Percentiles rank a stretch among this genome's conserved stretches.
Conservation (phyloP, 2,113 vertebrate genomes). For the Malurus elegans region DNA sequence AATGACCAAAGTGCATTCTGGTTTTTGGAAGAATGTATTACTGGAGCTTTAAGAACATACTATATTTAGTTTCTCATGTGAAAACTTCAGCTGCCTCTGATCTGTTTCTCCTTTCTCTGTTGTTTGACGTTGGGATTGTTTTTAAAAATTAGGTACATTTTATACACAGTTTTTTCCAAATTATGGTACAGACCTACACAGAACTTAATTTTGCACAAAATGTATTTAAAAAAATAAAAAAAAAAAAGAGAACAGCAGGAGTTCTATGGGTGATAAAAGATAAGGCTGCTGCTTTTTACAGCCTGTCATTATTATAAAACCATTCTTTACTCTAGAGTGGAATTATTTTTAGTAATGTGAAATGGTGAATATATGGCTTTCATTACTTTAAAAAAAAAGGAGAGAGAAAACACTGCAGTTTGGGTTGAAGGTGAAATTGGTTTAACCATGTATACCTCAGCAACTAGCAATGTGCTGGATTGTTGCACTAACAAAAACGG, state of each 20-base stretch:
- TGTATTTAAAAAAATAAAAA: constrained; percentile 72
- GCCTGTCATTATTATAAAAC: constrained; percentile 43
- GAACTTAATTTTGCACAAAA: constrained; percentile 81
- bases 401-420: background rate
- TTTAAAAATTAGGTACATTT: constrained; percentile 76
- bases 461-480: constrained; percentile 59
- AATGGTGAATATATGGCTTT: constrained; percentile 33
- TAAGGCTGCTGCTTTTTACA: constrained; percentile 48
- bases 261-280: constrained; percentile 66
- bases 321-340: constrained; percentile 54
- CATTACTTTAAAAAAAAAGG: background rate
- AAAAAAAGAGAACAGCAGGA: constrained; percentile 67
- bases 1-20: constrained; percentile 94
- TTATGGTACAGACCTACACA: constrained; percentile 75
- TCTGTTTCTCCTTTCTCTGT: constrained; percentile 71
- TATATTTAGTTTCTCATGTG: constrained; percentile 75
- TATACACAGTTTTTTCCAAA: constrained; percentile 73
- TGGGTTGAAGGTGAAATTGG: constrained; percentile 47
- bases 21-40: constrained; percentile 83
- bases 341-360: constrained; percentile 63
- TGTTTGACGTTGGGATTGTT: constrained; percentile 74
- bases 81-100: constrained; percentile 68
- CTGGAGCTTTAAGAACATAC: constrained; percentile 81
- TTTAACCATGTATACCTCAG: constrained; percentile 65
- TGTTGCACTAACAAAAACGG: constrained; percentile 51